Evolutionary conservation across 2,797 vertebrate genomes (phyloP).

Genomic region (Zenarchopterus dispar): DNA sequence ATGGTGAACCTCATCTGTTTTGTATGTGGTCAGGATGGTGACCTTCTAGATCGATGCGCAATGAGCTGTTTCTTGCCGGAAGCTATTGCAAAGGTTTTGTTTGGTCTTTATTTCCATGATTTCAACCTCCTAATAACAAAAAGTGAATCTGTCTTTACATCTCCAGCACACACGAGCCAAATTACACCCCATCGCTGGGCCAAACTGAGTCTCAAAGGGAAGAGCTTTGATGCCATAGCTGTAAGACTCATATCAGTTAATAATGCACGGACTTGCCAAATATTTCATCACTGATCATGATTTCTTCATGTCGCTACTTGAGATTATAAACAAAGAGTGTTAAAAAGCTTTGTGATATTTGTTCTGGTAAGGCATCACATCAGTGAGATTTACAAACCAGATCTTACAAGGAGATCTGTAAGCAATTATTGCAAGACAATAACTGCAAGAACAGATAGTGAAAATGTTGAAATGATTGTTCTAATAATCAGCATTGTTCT

Average conservation of each 20-base stretch:
- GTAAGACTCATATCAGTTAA: slow-evolving; percentile 18
- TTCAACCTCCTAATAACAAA: slow-evolving; percentile 25
- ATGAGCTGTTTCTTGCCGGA: slow-evolving; percentile 3
- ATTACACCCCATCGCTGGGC: slow-evolving; percentile 35
- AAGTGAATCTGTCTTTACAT: slow-evolving; percentile 1
- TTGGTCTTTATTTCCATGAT: slow-evolving; percentile 18
- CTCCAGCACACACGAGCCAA: slow-evolving; percentile 22
- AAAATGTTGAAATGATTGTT: slow-evolving; percentile 1
- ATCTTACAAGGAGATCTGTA: slow-evolving; percentile 1
- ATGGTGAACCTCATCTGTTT: slow-evolving; percentile 30
- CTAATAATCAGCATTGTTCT: neutral
- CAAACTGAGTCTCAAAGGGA: slow-evolving; percentile 34
- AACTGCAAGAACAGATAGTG: neutral
- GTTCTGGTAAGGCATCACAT: neutral
- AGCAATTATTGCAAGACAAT: neutral
- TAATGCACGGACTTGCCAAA: slow-evolving; percentile 14
- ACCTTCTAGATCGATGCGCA: slow-evolving; percentile 24
- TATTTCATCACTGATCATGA: slow-evolving; percentile 5
- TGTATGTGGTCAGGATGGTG: slow-evolving; percentile 19
- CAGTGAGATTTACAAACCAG: neutral
- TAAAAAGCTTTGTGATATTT: neutral
- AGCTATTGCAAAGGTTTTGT: slow-evolving; percentile 15
- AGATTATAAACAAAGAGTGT: slow-evolving; percentile 11
- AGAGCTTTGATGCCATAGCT: slow-evolving; percentile 25
- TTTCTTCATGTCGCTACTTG: slow-evolving; percentile 5